Percentiles rank a stretch among this genome's conserved stretches.
Conservation (phyloP, 2,113 vertebrate genomes). For the Barnardius zonarius region DNA sequence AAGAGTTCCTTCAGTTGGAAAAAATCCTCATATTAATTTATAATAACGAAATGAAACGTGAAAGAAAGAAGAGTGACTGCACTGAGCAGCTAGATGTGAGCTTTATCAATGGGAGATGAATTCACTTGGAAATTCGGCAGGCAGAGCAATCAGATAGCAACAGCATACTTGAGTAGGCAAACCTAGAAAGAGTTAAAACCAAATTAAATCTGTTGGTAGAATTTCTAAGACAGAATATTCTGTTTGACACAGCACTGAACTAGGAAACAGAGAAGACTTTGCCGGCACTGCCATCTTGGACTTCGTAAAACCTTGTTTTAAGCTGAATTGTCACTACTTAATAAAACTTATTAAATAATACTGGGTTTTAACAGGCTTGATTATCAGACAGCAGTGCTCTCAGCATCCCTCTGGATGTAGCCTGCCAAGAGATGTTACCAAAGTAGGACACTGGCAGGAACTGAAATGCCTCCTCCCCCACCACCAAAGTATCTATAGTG, state of each 20-base stretch:
- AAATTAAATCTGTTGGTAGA: slow-evolving; percentile 32
- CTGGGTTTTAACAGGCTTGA: neutral
- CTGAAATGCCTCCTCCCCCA: neutral
- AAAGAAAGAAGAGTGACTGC: neutral
- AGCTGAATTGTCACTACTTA: neutral
- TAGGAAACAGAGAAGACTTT: neutral
- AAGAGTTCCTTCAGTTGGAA: neutral
- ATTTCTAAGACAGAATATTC: slow-evolving; percentile 23
- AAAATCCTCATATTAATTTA: neutral
- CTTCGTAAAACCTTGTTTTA: neutral
- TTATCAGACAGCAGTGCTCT: neutral
- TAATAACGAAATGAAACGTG: neutral
- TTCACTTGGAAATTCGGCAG: slow-evolving; percentile 54
- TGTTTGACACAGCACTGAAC: neutral
- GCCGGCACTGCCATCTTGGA: neutral
- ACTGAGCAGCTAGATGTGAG: neutral
- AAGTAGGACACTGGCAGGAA: neutral
- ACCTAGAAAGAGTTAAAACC: slow-evolving; percentile 8
- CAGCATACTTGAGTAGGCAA: slow-evolving; percentile 40
- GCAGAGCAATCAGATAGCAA: slow-evolving; percentile 35
- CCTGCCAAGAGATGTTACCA: neutral
- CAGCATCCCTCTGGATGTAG: neutral
- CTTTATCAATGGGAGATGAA: slow-evolving; percentile 31
- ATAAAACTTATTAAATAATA: neutral
- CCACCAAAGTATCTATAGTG: neutral